Percentiles rank a stretch among this genome's conserved stretches.
Evolutionary conservation across 1,140 invertebrate species (phyloP).

Genomic region (Aphelenchoides avenae): DNA sequence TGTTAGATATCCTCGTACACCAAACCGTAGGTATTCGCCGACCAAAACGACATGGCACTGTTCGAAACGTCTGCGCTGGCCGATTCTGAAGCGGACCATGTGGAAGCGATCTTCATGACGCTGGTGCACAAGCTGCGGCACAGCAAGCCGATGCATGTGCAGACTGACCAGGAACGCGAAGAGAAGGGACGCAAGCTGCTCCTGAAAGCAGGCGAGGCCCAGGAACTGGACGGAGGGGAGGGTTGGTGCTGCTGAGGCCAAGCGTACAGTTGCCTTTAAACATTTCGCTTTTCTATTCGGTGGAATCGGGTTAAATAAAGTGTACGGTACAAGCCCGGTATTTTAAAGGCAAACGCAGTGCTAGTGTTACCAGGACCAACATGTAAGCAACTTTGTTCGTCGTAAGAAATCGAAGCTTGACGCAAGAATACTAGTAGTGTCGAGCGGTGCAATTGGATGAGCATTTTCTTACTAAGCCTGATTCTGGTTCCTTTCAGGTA

Average conservation of each 20-base stretch:
- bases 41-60: conserved; percentile 62
- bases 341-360: no score
- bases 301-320: no score
- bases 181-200: conserved; percentile 38
- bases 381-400: no score
- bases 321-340: no score
- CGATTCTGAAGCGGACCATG: conserved; percentile 72
- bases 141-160: conserved; percentile 66
- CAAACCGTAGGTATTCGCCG: conserved; percentile 52
- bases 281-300: neutral
- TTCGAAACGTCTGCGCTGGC: conserved; percentile 77
- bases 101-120: conserved; percentile 78
- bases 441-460: no score
- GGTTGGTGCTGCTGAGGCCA: conserved; percentile 41
- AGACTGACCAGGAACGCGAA: conserved; percentile 47
- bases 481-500: no score
- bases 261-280: neutral
- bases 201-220: conserved; percentile 50
- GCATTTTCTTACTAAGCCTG: no score
- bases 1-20: neutral
- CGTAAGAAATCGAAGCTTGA: no score
- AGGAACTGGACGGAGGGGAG: conserved; percentile 35
- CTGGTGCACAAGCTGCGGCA: conserved; percentile 73
- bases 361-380: no score
- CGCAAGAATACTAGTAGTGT: no score